Evolutionary conservation across 2,888 invertebrate species (phyloP).

Genomic region (Habroteleia sp.): DNA sequence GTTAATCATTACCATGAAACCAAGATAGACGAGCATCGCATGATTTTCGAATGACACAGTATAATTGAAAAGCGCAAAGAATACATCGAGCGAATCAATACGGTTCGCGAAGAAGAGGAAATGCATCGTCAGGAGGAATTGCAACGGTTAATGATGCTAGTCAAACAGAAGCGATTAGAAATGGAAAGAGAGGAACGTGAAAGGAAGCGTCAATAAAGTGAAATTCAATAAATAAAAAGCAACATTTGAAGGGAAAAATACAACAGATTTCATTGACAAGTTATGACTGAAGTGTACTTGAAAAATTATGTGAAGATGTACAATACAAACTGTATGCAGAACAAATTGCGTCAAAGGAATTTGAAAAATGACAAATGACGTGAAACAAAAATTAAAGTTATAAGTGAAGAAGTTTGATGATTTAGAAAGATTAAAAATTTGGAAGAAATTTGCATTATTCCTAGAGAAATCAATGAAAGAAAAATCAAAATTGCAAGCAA

Average conservation of each 20-base stretch:
- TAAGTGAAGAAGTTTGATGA: conserved; percentile 99
- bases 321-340: conserved; percentile 97
- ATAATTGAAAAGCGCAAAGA: conserved; percentile 99
- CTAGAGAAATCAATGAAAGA: conserved; percentile 92
- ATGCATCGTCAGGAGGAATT: conserved; percentile 89
- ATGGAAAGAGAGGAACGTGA: conserved; percentile 95
- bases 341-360: conserved; percentile 95
- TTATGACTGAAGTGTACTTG: conserved; percentile 94
- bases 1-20: conserved; percentile 92
- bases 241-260: conserved; percentile 93
- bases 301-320: conserved; percentile 92
- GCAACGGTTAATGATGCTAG: conserved; percentile 88
- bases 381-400: conserved; percentile 94
- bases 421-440: conserved; percentile 95
- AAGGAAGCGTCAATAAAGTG: conserved; percentile 91
- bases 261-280: conserved; percentile 95
- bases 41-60: conserved; percentile 94
- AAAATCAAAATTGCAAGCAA: conserved; percentile 88
- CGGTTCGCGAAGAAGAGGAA: conserved; percentile 87
- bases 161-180: conserved; percentile 93
- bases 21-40: conserved; percentile 92
- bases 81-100: conserved; percentile 93
- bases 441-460: conserved; percentile 96
- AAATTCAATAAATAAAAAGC: conserved; percentile 94
- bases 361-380: conserved; percentile 96